phyloP scores from a whole-genome alignment of 2,888 invertebrate species.

The Drosophila subquinaria region DNA sequence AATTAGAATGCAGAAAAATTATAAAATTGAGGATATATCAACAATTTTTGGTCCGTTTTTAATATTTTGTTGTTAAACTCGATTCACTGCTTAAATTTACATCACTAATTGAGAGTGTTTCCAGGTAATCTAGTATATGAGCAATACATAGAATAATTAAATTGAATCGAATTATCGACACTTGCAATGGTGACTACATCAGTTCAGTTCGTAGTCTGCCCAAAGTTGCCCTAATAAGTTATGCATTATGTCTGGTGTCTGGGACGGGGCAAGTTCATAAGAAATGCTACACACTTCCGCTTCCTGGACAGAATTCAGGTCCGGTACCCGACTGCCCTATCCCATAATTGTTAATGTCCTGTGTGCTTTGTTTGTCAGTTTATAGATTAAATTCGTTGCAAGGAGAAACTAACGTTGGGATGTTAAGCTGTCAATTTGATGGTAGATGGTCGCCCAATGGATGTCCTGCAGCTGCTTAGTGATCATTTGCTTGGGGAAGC shows the following conservation, averaged over 20 bases:
- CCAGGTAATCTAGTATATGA: background rate
- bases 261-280: constrained; percentile 29
- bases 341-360: constrained; percentile 38
- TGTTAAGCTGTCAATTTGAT: constrained; percentile 8
- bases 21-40: too few species aligned
- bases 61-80: too few species aligned
- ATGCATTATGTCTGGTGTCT: constrained; percentile 48
- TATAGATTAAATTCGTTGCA: constrained; percentile 51
- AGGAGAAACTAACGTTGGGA: constrained; percentile 28
- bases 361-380: constrained; percentile 48
- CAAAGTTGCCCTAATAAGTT: constrained; percentile 40
- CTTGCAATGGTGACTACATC: background rate
- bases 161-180: background rate
- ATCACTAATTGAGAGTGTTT: background rate
- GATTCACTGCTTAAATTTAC: too few species aligned
- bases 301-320: constrained; percentile 31
- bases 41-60: too few species aligned
- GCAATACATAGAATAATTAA: background rate
- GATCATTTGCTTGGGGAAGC: constrained; percentile 13
- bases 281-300: constrained; percentile 52
- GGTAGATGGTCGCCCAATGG: constrained; percentile 23
- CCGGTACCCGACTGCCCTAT: constrained; percentile 12
- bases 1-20: too few species aligned
- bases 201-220: background rate
- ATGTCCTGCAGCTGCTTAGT: constrained; percentile 41